A percentile compares a stretch with the other conserved stretches of the same genome.
These are phyloP conservation scores for Leucopsar rothschildi DNA, from an alignment of 2,113 vertebrate genomes.

Conservation along the genomic window DNA sequence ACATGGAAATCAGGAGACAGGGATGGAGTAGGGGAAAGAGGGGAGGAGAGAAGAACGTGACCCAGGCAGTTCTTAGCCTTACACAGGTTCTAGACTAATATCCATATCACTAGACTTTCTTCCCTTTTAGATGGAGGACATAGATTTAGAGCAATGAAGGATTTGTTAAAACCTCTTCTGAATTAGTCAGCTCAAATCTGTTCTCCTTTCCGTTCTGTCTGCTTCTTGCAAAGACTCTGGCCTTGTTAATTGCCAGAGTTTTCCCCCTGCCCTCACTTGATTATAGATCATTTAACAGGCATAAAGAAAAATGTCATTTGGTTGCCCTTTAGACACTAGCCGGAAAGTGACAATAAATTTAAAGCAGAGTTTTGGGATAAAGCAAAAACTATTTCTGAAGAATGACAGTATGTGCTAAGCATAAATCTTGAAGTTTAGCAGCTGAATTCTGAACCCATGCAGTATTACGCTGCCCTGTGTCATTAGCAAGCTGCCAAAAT, in stretches of 20 bases:
- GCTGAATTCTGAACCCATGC: neutral
- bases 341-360: conserved; percentile 43
- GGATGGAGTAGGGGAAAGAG: neutral
- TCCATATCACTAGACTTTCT: neutral
- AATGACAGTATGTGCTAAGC: neutral
- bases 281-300: conserved; percentile 12
- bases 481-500: conserved; percentile 37
- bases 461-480: neutral
- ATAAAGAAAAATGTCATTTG: conserved; percentile 42
- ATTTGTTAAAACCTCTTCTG: neutral
- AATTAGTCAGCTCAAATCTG: neutral
- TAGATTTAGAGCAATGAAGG: neutral
- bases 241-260: neutral
- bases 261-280: neutral
- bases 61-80: neutral
- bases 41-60: neutral
- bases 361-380: conserved; percentile 22
- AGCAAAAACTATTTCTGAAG: conserved; percentile 40
- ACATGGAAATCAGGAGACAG: neutral
- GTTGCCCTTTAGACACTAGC: conserved; percentile 28
- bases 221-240: conserved; percentile 7
- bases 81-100: neutral
- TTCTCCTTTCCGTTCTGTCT: neutral
- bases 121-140: neutral
- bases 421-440: conserved; percentile 4